Evolutionary conservation across 35 echinoderm and acorn worm genomes (phyloP), one percentile per base, ranked within the genome.

Genomic region (Apostichopus parvimensis): DNA sequence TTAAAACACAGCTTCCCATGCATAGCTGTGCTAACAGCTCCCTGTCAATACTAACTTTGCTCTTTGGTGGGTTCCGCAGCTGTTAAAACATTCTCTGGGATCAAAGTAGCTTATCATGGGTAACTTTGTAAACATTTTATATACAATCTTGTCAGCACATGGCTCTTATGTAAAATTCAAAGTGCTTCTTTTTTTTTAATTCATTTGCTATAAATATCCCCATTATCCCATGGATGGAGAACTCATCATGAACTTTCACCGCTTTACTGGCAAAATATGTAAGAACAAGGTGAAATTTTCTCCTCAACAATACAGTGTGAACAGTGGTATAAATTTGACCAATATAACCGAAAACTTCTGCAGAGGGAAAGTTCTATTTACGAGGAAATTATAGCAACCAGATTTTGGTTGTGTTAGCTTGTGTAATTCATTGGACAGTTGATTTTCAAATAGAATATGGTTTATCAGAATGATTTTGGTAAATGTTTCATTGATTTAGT

Each of bases 61-160:
- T 59, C 4, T 20, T 58, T 53, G 24, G 10, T 84, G 53, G 18
- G 12, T 84, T 84, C 5, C 13, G 9, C 81, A 84, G 55, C 55
- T 84, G 81, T 84, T 59, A 84, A 54, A 84, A 60, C 56, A 84
- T 84, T 58, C 79, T 82, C 79, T 22, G 26, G 81, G 81, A 60
- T 84, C 53, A 84, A 8, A 53, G 52, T 82, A 55, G 52, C 71
- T 73, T 73, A 84, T 60, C 4, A 18, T 4, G 6, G 13, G 18
- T 8, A 84, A 82, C 5, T 84, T 84, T 84, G 79, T 84, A 57
- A 56, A 84, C 55, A 84, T 58, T 8, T 58, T 84, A 18, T 18
- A 73, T 6, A 73, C n/a, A 18, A 73, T 73, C 71, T 21, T 73
- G 14, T 73, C 71, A 73, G 71, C 71, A 73, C 17, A 73, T 73